phyloP scores from a whole-genome alignment of 2,797 vertebrate species.

The Anabas testudineus region DNA sequence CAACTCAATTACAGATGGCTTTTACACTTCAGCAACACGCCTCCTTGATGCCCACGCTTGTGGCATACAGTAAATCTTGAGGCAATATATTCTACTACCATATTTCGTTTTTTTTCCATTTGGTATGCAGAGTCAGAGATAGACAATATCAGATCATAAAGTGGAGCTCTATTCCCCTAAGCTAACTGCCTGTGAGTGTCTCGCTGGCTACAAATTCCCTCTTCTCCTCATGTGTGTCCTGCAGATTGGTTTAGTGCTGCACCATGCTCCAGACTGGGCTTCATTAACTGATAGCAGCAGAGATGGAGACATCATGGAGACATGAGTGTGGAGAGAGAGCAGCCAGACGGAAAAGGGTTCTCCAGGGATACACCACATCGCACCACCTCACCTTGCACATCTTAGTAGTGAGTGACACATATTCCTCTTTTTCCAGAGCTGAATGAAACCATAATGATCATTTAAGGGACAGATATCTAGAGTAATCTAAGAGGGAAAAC shows the following conservation, averaged over 20 bases:
- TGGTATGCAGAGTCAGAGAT: constrained; percentile 50
- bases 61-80: constrained; percentile 37
- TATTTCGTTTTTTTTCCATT: constrained; percentile 55
- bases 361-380: constrained; percentile 20
- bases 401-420: constrained; percentile 6
- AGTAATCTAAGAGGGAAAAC: constrained; percentile 28
- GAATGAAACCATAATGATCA: constrained; percentile 12
- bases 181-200: constrained; percentile 42
- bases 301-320: constrained; percentile 74
- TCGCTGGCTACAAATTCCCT: constrained; percentile 59
- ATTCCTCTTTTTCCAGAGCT: constrained; percentile 13
- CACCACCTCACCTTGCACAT: constrained; percentile 12
- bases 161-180: constrained; percentile 26
- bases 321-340: constrained; percentile 39
- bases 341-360: constrained; percentile 35
- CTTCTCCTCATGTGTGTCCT: constrained; percentile 58
- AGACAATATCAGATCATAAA: constrained; percentile 53
- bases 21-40: constrained; percentile 50
- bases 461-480: constrained; percentile 30
- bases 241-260: constrained; percentile 67
- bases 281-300: constrained; percentile 81
- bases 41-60: constrained; percentile 36
- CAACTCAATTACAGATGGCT: constrained; percentile 60
- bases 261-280: constrained; percentile 56
- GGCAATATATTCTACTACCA: constrained; percentile 52